A percentile compares a stretch with the other conserved stretches of the same genome.
These are phyloP conservation scores for Spatula versicolor DNA, from an alignment of 2,797 vertebrate species.

Conservation along the genomic window DNA sequence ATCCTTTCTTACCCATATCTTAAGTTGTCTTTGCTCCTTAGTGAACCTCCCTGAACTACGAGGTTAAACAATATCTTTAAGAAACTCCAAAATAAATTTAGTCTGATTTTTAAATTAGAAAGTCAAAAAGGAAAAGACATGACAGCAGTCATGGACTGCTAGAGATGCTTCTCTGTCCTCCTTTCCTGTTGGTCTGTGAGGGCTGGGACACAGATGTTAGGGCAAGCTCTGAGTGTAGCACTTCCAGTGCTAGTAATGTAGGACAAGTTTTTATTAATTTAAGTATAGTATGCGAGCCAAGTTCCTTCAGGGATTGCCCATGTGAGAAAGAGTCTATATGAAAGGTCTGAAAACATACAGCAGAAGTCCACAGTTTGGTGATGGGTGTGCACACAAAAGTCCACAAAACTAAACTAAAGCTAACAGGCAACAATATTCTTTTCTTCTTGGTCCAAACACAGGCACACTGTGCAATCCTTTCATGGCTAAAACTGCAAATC, in stretches of 20 bases:
- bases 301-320: not conserved
- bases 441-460: not conserved
- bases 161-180: not conserved
- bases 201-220: not conserved
- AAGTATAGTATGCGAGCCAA: not conserved
- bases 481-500: not conserved
- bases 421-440: not conserved
- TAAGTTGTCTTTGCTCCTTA: not conserved
- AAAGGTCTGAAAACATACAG: not conserved
- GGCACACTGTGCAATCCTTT: not conserved
- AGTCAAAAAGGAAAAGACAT: not conserved
- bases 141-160: not conserved
- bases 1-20: not conserved
- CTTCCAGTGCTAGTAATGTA: not conserved
- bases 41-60: not conserved
- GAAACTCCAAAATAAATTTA: not conserved
- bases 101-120: not conserved
- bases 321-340: not conserved
- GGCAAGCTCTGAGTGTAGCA: not conserved
- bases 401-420: not conserved
- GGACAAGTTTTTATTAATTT: not conserved
- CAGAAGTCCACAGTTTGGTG: not conserved
- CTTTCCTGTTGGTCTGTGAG: not conserved
- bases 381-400: not conserved
- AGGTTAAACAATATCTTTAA: not conserved